Percentiles rank a stretch among this genome's conserved stretches.
Conservation (phyloP, 2,113 vertebrate genomes). For the Podocnemis expansa region DNA sequence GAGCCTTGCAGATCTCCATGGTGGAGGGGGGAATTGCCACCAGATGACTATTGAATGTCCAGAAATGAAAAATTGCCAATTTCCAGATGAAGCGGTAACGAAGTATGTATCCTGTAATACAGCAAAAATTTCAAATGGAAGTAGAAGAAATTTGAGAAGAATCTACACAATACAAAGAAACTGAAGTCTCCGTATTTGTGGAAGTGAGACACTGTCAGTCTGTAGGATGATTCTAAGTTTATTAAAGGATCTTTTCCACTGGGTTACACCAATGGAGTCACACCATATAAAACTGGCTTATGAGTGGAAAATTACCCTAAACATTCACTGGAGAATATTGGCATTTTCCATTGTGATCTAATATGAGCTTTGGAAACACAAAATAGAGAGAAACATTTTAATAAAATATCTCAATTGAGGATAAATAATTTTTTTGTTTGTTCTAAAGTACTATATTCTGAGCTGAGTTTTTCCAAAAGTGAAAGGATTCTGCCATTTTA, state of each 20-base stretch:
- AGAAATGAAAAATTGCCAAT: neutral
- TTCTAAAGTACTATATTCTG: neutral
- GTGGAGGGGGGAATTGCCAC: neutral
- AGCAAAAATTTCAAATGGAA: neutral
- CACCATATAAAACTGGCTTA: neutral
- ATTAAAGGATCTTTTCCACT: neutral
- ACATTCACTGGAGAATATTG: neutral
- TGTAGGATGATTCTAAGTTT: neutral
- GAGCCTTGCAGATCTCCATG: neutral
- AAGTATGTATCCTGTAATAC: neutral
- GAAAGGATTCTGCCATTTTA: neutral
- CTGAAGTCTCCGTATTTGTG: accelerated
- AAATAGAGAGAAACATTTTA: neutral
- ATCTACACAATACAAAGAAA: neutral
- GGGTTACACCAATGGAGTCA: neutral
- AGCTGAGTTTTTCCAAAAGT: neutral
- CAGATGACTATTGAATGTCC: neutral
- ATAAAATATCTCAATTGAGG: neutral
- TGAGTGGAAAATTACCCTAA: neutral
- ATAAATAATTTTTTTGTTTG: neutral
- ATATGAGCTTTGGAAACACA: neutral
- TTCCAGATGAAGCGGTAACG: neutral
- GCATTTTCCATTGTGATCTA: neutral
- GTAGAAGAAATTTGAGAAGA: neutral
- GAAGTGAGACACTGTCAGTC: neutral